These are phyloP conservation scores for Pyrocoelia pectoralis DNA, from an alignment of 2,888 invertebrate genomes.

Conservation along the genomic window DNA sequence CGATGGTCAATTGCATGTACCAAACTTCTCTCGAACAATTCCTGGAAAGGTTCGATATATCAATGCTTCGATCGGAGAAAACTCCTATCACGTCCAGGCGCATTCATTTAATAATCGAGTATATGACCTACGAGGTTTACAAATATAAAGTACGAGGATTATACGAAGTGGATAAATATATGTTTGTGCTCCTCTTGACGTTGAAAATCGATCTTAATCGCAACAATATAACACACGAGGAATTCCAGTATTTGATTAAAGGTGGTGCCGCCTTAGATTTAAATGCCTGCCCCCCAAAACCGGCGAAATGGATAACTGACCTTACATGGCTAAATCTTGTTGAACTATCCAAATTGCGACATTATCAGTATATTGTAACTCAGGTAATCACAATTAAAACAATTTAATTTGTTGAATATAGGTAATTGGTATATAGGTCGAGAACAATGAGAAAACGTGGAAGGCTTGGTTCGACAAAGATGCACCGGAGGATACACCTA, in stretches of 20 bases:
- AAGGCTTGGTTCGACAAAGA: conserved; percentile 79
- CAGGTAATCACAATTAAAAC: conserved; percentile 60
- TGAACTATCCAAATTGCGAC: conserved; percentile 72
- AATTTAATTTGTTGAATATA: too few species aligned
- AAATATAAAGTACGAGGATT: conserved; percentile 81
- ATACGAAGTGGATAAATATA: conserved; percentile 85
- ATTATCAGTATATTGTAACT: conserved; percentile 71
- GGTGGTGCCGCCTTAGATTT: conserved; percentile 88
- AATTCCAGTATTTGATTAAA: conserved; percentile 77
- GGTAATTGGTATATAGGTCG: conserved; percentile 52
- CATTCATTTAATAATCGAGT: conserved; percentile 80
- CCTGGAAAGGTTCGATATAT: conserved; percentile 83
- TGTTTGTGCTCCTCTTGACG: conserved; percentile 81
- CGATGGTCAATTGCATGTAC: conserved; percentile 88
- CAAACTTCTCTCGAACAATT: conserved; percentile 89
- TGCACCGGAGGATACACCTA: conserved; percentile 81
- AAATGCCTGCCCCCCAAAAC: conserved; percentile 81
- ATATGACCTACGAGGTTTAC: conserved; percentile 82
- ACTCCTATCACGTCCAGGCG: conserved; percentile 69
- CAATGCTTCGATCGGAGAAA: conserved; percentile 75
- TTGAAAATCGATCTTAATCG: conserved; percentile 83
- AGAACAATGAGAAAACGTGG: conserved; percentile 63
- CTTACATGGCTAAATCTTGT: conserved; percentile 89
- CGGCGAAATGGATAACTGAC: conserved; percentile 85
- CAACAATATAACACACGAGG: conserved; percentile 73